Conservation (phyloP, 1,140 invertebrate species). For the Tetramorium simillimum region DNA sequence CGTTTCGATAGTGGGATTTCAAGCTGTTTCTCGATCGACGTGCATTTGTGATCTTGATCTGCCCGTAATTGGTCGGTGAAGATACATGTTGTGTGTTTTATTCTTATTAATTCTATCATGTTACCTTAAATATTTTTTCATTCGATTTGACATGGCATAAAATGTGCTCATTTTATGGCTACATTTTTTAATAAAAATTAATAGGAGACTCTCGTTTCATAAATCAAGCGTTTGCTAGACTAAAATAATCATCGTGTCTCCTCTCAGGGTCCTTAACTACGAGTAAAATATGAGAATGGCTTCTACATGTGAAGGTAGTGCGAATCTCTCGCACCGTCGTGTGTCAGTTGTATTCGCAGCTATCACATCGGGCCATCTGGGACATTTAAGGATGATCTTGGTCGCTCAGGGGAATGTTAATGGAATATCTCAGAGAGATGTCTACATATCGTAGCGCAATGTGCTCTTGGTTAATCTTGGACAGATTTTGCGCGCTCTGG, state of each 20-base stretch:
- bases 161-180: not conserved
- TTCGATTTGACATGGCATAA: not conserved
- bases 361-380: slow-evolving; percentile 45
- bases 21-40: slow-evolving; percentile 2
- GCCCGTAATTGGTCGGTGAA: not conserved
- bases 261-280: not conserved
- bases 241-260: not conserved
- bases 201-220: not conserved
- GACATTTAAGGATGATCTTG: slow-evolving; percentile 58
- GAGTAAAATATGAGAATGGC: not conserved
- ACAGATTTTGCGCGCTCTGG: slow-evolving; percentile 33
- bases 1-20: not conserved
- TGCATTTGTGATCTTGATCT: not conserved
- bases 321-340: slow-evolving; percentile 5
- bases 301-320: not conserved
- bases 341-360: slow-evolving; percentile 43
- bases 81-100: not conserved
- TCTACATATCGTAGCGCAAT: slow-evolving; percentile 36
- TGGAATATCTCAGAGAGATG: slow-evolving; percentile 55
- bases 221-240: not conserved
- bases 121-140: not conserved
- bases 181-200: not conserved
- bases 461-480: slow-evolving; percentile 17
- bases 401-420: slow-evolving; percentile 50
- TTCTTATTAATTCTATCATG: not conserved